Conservation (phyloP, 2,113 vertebrate species). For the Leucoraja erinaceus region DNA sequence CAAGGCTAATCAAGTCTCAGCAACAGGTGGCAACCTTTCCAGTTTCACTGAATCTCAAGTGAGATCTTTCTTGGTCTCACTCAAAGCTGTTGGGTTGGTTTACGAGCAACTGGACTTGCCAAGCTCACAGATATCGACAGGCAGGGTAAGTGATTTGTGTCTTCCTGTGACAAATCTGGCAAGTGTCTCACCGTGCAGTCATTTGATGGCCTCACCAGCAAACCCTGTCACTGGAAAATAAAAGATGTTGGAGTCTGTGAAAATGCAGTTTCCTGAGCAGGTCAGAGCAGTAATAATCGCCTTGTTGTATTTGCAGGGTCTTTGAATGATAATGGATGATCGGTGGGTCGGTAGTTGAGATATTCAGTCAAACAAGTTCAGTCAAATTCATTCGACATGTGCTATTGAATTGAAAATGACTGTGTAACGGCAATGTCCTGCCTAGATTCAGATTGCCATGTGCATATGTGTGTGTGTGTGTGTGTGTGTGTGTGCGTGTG, state of each 20-base stretch:
- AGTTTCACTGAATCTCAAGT: background rate
- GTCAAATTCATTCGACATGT: background rate
- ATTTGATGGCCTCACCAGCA: background rate
- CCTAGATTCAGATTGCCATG: background rate
- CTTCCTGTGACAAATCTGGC: background rate
- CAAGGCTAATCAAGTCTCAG: too few species aligned
- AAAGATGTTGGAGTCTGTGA: background rate
- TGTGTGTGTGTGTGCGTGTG: too few species aligned
- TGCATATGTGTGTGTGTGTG: background rate
- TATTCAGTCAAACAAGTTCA: background rate
- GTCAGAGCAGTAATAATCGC: background rate
- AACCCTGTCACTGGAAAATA: too few species aligned
- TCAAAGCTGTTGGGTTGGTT: background rate
- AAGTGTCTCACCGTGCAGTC: background rate
- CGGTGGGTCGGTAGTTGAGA: background rate
- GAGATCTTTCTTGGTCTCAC: background rate
- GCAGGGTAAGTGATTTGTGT: background rate
- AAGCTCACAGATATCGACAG: background rate
- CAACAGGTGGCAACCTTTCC: too few species aligned
- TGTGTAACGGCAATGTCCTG: background rate
- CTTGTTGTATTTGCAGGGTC: background rate
- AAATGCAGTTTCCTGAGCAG: background rate
- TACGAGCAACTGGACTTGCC: background rate
- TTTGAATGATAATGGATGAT: background rate
- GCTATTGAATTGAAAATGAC: background rate